Conservation (phyloP, 2,888 invertebrate species). For the Sicus ferrugineus region DNA sequence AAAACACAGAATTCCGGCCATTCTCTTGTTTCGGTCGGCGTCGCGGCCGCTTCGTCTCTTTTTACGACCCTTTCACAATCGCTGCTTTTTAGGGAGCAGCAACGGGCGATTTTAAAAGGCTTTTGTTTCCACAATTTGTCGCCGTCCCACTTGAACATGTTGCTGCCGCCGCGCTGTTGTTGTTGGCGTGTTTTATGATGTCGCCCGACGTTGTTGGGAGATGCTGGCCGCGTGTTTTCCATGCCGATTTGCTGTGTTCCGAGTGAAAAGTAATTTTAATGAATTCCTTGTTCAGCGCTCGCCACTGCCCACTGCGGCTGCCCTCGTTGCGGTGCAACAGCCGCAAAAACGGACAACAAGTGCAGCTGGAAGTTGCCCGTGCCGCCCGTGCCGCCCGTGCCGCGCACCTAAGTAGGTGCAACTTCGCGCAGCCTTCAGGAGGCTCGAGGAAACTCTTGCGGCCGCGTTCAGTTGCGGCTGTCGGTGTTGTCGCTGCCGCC, state of each 20-base stretch:
- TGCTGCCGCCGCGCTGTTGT: not conserved
- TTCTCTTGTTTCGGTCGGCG: not conserved
- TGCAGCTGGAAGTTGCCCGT: not conserved
- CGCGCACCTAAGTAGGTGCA: not conserved
- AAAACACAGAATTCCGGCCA: conserved; percentile 32
- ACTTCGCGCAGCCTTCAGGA: too few relatives aligned
- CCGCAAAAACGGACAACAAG: too few relatives aligned
- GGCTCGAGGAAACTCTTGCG: not conserved
- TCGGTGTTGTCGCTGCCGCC: conserved; percentile 4
- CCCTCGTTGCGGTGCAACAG: not conserved
- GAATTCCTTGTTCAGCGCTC: conserved; percentile 9
- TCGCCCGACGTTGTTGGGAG: not conserved
- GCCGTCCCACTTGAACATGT: not conserved
- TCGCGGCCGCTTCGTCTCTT: not conserved
- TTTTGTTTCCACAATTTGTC: conserved; percentile 8
- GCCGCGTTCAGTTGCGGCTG: not conserved
- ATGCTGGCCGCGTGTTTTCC: conserved; percentile 1
- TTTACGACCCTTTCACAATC: not conserved
- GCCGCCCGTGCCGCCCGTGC: too few relatives aligned
- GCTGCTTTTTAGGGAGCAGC: not conserved
- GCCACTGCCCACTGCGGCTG: not conserved
- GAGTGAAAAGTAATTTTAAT: conserved; percentile 24
- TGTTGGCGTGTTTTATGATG: conserved; percentile 1
- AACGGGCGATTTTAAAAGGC: conserved; percentile 1
- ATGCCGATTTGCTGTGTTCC: too few relatives aligned